phyloP scores from a whole-genome alignment of 2,888 invertebrate genomes.

The Lithophane socia region DNA sequence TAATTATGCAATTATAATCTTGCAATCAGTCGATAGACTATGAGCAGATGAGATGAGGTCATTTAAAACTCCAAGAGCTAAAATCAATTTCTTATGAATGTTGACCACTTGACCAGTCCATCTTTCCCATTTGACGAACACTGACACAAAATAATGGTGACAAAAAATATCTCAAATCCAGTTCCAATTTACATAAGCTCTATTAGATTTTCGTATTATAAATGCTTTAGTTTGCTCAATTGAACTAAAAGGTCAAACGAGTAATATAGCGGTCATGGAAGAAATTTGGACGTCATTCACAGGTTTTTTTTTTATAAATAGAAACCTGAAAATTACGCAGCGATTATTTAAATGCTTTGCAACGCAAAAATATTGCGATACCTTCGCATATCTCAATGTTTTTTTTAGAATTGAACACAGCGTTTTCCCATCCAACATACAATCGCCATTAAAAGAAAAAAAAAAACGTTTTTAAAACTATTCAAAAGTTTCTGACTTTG shows the following conservation, averaged over 20 bases:
- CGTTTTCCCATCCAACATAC: too few species aligned
- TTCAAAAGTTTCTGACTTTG: background rate
- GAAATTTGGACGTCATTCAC: constrained; percentile 29
- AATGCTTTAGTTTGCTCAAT: constrained; percentile 26
- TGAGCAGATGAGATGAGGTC: background rate
- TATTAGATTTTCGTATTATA: constrained; percentile 4
- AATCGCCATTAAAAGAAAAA: background rate
- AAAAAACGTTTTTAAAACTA: background rate
- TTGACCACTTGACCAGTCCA: background rate
- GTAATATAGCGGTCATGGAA: constrained; percentile 41
- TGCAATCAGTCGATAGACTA: background rate
- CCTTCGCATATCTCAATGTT: background rate
- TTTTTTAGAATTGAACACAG: background rate
- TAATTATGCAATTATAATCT: background rate
- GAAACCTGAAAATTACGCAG: constrained; percentile 21
- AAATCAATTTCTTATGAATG: background rate
- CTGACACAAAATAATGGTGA: background rate
- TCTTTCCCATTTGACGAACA: background rate
- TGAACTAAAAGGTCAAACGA: constrained; percentile 45
- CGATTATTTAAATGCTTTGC: constrained; percentile 7
- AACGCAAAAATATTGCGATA: background rate
- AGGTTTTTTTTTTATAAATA: constrained; percentile 29
- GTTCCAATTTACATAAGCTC: background rate
- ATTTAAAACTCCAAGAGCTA: background rate
- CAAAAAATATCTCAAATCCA: background rate